Percentiles rank a stretch among this genome's conserved stretches.
Conservation (phyloP, 2,888 invertebrate species). For the Biston stratarius region DNA sequence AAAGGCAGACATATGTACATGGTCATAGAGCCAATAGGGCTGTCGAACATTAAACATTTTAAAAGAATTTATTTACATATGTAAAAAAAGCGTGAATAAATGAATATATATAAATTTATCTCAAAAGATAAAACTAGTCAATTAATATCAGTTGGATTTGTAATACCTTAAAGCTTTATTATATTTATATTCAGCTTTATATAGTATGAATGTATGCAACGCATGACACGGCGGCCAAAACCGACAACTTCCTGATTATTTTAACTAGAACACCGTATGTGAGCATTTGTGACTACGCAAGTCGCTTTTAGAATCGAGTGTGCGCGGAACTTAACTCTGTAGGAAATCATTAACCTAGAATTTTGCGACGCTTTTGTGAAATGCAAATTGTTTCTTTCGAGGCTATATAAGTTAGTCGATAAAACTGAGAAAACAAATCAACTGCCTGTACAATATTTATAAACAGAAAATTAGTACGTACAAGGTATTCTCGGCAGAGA, state of each 20-base stretch:
- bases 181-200: too few relatives aligned
- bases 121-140: too few relatives aligned
- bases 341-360: slow-evolving; percentile 74
- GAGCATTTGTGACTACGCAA: not conserved
- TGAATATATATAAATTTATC: too few relatives aligned
- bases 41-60: too few relatives aligned
- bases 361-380: slow-evolving; percentile 47
- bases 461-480: slow-evolving; percentile 1
- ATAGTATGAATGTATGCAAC: too few relatives aligned
- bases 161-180: too few relatives aligned
- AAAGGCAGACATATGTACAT: too few relatives aligned
- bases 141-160: too few relatives aligned
- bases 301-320: slow-evolving; percentile 20
- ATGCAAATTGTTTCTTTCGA: slow-evolving; percentile 25
- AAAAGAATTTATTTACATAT: too few relatives aligned
- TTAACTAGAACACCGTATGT: slow-evolving; percentile 34
- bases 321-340: slow-evolving; percentile 49
- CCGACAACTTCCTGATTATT: not conserved
- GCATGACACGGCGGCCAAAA: not conserved
- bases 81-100: too few relatives aligned
- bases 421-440: slow-evolving; percentile 17
- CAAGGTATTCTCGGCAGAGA: not conserved
- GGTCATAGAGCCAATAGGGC: too few relatives aligned
- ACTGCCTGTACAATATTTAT: slow-evolving; percentile 7
- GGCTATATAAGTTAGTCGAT: slow-evolving; percentile 19